Evolutionary conservation across 2,113 vertebrate species (phyloP).

Genomic region (Tinamus guttatus): DNA sequence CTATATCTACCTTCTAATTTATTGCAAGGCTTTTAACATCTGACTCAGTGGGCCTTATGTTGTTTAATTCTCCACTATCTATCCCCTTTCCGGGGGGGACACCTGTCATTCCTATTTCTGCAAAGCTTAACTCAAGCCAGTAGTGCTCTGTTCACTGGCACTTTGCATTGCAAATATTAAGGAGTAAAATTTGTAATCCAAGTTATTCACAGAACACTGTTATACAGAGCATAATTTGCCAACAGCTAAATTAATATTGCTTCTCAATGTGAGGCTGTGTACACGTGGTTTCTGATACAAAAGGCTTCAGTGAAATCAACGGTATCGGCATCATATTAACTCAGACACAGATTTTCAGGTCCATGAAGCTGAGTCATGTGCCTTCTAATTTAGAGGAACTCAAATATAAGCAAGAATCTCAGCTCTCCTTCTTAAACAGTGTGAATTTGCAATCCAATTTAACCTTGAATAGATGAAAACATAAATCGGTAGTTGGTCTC

Average conservation of each 20-base stretch:
- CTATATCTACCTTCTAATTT: background rate
- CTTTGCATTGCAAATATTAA: constrained; percentile 62
- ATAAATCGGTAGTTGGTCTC: constrained; percentile 54
- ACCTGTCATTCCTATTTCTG: constrained; percentile 56
- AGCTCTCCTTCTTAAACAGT: constrained; percentile 43
- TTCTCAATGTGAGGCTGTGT: constrained; percentile 62
- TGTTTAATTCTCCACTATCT: constrained; percentile 18
- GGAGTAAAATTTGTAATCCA: constrained; percentile 66
- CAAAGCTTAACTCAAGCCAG: constrained; percentile 74
- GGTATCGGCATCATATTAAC: background rate
- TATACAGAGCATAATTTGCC: constrained; percentile 68
- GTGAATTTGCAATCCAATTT: constrained; percentile 64
- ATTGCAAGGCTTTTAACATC: constrained; percentile 53
- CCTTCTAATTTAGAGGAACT: constrained; percentile 44
- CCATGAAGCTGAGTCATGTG: constrained; percentile 13
- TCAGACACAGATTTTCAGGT: constrained; percentile 25
- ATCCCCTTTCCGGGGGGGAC: constrained; percentile 57
- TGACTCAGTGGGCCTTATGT: background rate
- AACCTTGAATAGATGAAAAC: constrained; percentile 61
- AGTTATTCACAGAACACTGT: constrained; percentile 54
- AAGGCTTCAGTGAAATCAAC: constrained; percentile 53
- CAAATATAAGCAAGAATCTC: constrained; percentile 45
- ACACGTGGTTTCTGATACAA: constrained; percentile 59
- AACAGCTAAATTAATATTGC: constrained; percentile 77
- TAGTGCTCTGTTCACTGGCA: constrained; percentile 60